Base-by-base conservation (phyloP, 2,113 vertebrate genomes). In the Anoplopoma fimbria region DNA sequence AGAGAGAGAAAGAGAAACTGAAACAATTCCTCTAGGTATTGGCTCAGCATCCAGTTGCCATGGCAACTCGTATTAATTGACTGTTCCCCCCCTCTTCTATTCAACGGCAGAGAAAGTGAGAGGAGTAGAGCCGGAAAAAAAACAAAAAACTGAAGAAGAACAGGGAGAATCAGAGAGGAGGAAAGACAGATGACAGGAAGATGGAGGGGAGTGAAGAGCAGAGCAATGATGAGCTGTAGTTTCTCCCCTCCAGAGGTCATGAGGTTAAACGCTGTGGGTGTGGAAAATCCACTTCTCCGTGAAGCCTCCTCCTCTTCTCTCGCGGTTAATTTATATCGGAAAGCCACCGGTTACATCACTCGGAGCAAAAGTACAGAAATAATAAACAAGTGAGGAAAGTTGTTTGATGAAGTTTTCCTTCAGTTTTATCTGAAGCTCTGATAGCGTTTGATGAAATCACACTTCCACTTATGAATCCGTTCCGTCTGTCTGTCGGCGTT, bases 21-120 rank as follows among this genome's bases (percentile, higher is more conserved):
- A 84, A 79, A 77, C 69, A 71, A 33, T 86, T 77, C 79, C 58
- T 9, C 29, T 14, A 45, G 57, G 62, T 75, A 71, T 83, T 10
- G 67, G 70, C 68, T 84, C 72, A 53, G 78, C 82, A 82, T 83
- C 82, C 84, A 85, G 89, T 92, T 93, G 82, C 92, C 87, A 91
- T 89, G 77, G 88, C 65, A 92, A 91, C 90, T 27, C 82, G 67
- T 82, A 67, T 89, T 92, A 93, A 93, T 91, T 90, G 89, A 90
- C 76, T 87, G 60, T 27, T 63, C 60, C 73, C 5, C 14, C 69
- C 1, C 15, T 69, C 12, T 72, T 75, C 40, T 81, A 8, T 84
- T 82, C 40, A 74, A 69, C 60, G 45, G 27, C 47, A 68, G 79
- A 61, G 23, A 68, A 86, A 64, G 4, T 36, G 73, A 58, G 60